Evolutionary conservation across 2,888 invertebrate genomes (phyloP).

Genomic region (Catocala nupta): DNA sequence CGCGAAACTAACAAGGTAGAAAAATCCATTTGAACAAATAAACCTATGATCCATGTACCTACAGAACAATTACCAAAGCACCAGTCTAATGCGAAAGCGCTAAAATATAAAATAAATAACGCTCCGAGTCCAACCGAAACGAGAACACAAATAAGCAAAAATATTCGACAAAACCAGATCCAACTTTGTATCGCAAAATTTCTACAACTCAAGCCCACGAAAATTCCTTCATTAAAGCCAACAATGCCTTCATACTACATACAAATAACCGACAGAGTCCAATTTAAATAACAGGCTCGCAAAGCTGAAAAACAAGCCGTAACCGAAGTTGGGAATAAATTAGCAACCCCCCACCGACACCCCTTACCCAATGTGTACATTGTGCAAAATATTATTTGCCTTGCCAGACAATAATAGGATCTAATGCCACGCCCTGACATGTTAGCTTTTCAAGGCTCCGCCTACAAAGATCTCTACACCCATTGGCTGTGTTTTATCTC

Average conservation of each 20-base stretch:
- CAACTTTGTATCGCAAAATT: conserved; percentile 54
- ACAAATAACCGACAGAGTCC: conserved; percentile 84
- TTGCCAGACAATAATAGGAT: conserved; percentile 89
- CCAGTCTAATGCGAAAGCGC: neutral
- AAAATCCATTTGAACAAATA: too few relatives aligned
- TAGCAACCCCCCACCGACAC: conserved; percentile 78
- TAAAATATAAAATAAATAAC: conserved; percentile 51
- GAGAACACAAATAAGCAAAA: conserved; percentile 58
- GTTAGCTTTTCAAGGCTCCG: conserved; percentile 84
- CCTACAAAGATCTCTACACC: conserved; percentile 60
- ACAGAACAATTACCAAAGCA: neutral
- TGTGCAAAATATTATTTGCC: conserved; percentile 92
- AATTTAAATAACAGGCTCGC: conserved; percentile 87
- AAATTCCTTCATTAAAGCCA: conserved; percentile 83
- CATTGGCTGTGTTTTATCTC: conserved; percentile 68
- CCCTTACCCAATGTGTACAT: conserved; percentile 89
- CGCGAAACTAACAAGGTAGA: too few relatives aligned
- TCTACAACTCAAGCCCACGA: conserved; percentile 49
- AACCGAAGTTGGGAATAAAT: conserved; percentile 87
- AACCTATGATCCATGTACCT: too few relatives aligned
- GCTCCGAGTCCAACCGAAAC: conserved; percentile 41
- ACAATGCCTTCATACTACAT: conserved; percentile 80
- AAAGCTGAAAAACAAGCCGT: conserved; percentile 87
- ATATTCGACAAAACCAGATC: conserved; percentile 49
- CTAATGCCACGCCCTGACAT: conserved; percentile 87